Conservation (phyloP, 2,797 vertebrate genomes). For the Meriones psammophilus region DNA sequence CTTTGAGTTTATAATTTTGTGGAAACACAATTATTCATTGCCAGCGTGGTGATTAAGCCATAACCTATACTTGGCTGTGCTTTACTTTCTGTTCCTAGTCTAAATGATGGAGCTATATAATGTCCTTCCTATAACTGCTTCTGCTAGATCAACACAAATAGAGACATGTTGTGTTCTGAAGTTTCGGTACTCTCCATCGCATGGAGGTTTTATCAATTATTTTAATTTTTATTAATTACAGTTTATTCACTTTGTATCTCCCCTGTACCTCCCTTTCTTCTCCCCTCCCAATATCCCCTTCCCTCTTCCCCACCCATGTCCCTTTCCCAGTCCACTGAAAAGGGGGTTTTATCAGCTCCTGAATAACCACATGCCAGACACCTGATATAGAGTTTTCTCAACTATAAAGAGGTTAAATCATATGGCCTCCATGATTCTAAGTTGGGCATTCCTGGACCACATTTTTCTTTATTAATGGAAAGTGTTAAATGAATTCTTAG, state of each 20-base stretch:
- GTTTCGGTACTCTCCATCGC: neutral
- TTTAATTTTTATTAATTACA: too few relatives aligned
- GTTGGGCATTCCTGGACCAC: constrained; percentile 77
- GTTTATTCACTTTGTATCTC: too few relatives aligned
- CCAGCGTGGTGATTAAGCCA: neutral
- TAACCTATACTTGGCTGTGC: neutral
- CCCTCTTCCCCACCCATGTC: too few relatives aligned
- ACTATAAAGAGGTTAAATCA: constrained; percentile 66
- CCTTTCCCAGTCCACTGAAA: too few relatives aligned
- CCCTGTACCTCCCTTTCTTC: too few relatives aligned
- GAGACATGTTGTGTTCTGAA: neutral
- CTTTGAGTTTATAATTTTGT: neutral
- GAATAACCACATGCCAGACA: constrained; percentile 60
- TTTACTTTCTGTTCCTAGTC: neutral
- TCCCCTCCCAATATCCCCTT: too few relatives aligned
- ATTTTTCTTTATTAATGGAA: constrained; percentile 84
- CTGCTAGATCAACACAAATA: neutral
- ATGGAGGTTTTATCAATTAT: constrained; percentile 20
- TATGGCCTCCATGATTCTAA: constrained; percentile 73
- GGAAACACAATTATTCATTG: neutral
- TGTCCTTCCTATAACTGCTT: neutral
- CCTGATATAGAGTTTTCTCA: constrained; percentile 72
- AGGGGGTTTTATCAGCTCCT: constrained; percentile 31
- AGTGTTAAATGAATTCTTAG: constrained; percentile 84
- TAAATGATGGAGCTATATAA: neutral